Percentiles rank a stretch among this genome's conserved stretches.
Evolutionary conservation across 1,140 invertebrate genomes (phyloP).

Genomic region (Platyscapa corneri): DNA sequence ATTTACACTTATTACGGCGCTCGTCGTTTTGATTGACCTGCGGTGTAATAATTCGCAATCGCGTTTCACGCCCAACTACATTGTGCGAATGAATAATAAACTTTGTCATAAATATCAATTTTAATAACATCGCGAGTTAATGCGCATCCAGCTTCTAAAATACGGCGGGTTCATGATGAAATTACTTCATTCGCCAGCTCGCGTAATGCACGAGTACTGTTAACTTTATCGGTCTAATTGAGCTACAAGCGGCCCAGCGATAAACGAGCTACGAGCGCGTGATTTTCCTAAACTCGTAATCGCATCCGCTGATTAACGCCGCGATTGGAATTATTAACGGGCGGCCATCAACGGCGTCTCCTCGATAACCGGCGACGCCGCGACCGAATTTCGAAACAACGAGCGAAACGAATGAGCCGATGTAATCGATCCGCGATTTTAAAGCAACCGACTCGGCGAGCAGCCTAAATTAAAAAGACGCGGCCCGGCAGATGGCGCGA

Average conservation of each 20-base stretch:
- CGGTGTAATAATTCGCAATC: not conserved
- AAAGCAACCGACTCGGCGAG: no score
- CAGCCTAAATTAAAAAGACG: no score
- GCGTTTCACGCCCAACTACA: not conserved
- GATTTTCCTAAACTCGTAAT: conserved; percentile 52
- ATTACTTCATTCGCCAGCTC: conserved; percentile 23
- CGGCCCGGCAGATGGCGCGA: no score
- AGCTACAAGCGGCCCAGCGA: conserved; percentile 1
- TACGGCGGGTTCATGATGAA: not conserved
- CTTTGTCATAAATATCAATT: not conserved
- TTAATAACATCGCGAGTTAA: not conserved
- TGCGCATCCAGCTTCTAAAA: not conserved
- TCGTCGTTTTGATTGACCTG: not conserved
- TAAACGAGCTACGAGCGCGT: conserved; percentile 48
- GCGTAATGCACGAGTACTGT: conserved; percentile 22
- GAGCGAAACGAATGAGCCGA: no score
- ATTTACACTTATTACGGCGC: not conserved
- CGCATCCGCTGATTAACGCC: conserved; percentile 57
- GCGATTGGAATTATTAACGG: conserved; percentile 57
- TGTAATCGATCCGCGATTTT: no score
- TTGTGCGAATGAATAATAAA: not conserved
- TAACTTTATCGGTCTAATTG: conserved; percentile 39
- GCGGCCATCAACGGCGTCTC: conserved; percentile 52
- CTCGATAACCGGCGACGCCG: no score
- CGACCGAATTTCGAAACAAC: no score